Conservation (phyloP, 2,888 invertebrate genomes). For the Adineta ricciae region DNA sequence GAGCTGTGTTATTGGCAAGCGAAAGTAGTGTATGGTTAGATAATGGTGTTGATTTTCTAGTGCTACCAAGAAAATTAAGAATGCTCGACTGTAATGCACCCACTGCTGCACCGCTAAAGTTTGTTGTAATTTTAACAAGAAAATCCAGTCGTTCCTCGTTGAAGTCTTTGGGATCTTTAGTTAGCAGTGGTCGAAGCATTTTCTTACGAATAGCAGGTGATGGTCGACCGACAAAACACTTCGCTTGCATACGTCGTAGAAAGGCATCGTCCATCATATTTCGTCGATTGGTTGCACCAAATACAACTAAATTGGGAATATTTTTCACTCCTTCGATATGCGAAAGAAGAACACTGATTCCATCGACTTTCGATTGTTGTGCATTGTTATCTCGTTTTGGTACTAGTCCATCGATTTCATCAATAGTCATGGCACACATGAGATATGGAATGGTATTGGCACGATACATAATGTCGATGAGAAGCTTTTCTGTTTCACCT, state of each 20-base stretch:
- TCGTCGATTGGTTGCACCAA: background rate
- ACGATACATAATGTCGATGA: constrained; percentile 12
- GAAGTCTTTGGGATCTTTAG: background rate
- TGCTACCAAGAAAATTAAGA: background rate
- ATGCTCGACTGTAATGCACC: background rate
- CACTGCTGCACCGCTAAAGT: background rate
- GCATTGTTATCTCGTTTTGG: constrained; percentile 12
- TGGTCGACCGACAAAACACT: background rate
- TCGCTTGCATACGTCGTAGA: background rate
- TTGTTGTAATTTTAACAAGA: background rate
- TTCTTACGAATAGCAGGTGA: background rate
- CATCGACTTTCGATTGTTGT: constrained; percentile 8
- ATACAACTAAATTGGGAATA: background rate
- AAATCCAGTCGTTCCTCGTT: background rate
- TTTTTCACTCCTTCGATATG: constrained; percentile 5
- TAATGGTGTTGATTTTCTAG: background rate
- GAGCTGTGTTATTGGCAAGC: no score
- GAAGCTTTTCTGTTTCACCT: constrained; percentile 9
- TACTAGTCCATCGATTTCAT: constrained; percentile 21
- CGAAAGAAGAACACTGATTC: background rate
- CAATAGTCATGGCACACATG: constrained; percentile 1
- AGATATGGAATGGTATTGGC: background rate
- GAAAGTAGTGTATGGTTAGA: background rate
- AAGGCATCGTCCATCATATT: constrained; percentile 8
- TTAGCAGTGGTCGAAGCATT: background rate